phyloP scores from a whole-genome alignment of 2,113 vertebrate species.

The Carassius gibelio region DNA sequence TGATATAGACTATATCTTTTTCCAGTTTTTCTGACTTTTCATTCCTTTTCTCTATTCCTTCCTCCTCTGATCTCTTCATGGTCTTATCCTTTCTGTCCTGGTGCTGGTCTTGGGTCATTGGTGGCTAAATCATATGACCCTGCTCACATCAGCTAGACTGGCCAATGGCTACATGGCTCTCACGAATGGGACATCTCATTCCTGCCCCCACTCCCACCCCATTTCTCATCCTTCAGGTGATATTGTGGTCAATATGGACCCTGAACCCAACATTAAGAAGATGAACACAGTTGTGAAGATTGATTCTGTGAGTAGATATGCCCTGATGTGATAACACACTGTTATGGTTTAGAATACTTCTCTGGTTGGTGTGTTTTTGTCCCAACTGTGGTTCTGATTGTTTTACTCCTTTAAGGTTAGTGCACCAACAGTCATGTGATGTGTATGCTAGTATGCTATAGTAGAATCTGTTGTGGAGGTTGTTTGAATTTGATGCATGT shows the following conservation, averaged over 20 bases:
- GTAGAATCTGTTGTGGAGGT: constrained; percentile 45
- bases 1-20: not conserved
- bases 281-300: constrained; percentile 95
- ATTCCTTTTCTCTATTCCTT: not conserved
- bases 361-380: constrained; percentile 17
- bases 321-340: not conserved
- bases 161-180: constrained; percentile 78
- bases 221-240: constrained; percentile 90
- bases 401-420: not conserved
- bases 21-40: constrained; percentile 21
- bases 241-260: constrained; percentile 85
- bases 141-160: constrained; percentile 81
- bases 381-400: not conserved
- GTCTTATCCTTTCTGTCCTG: constrained; percentile 42
- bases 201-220: constrained; percentile 72
- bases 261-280: constrained; percentile 84
- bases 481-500: constrained; percentile 67
- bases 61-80: constrained; percentile 37
- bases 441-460: constrained; percentile 39
- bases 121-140: constrained; percentile 37
- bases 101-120: constrained; percentile 44
- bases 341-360: not conserved
- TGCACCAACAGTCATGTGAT: constrained; percentile 10
- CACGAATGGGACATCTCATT: constrained; percentile 77
- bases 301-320: constrained; percentile 83